Conservation (phyloP, 2,888 invertebrate genomes). For the Dascillus cervinus region DNA sequence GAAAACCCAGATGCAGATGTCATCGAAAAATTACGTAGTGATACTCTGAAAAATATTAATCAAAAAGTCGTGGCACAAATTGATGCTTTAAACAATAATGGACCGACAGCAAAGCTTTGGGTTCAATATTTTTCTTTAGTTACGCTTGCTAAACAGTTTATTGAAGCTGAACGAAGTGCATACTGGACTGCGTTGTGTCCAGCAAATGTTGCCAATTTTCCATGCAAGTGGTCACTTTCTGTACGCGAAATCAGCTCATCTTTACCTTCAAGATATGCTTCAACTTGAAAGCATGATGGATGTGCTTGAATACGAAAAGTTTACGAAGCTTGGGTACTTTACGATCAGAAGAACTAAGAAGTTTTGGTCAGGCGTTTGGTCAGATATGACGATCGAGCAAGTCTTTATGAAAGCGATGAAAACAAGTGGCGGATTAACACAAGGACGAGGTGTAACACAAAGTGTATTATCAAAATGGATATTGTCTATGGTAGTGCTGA, state of each 20-base stretch:
- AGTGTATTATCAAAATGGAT: slow-evolving; percentile 24
- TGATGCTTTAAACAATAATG: too few species aligned
- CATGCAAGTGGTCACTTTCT: slow-evolving; percentile 22
- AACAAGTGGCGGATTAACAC: slow-evolving; percentile 22
- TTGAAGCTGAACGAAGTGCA: slow-evolving; percentile 26
- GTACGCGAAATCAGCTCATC: slow-evolving; percentile 23
- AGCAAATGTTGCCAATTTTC: slow-evolving; percentile 19
- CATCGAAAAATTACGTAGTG: too few species aligned
- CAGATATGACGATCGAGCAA: slow-evolving; percentile 29
- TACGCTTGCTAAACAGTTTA: slow-evolving; percentile 23
- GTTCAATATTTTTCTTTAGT: too few species aligned
- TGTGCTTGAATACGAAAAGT: slow-evolving; percentile 20
- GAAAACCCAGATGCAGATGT: too few species aligned
- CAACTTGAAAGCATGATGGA: slow-evolving; percentile 19
- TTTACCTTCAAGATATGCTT: slow-evolving; percentile 27
- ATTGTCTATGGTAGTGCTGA: slow-evolving; percentile 21
- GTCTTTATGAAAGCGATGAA: slow-evolving; percentile 19
- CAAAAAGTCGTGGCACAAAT: too few species aligned
- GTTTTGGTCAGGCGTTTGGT: slow-evolving; percentile 20
- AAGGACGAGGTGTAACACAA: slow-evolving; percentile 23
- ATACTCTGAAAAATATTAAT: too few species aligned
- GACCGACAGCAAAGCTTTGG: too few species aligned
- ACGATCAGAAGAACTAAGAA: slow-evolving; percentile 13
- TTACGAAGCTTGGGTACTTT: slow-evolving; percentile 12
- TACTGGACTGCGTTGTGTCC: slow-evolving; percentile 23